Evolutionary conservation across 2,113 vertebrate genomes (phyloP), one percentile per base, ranked within the genome.

Genomic region (Corvus moneduloides): DNA sequence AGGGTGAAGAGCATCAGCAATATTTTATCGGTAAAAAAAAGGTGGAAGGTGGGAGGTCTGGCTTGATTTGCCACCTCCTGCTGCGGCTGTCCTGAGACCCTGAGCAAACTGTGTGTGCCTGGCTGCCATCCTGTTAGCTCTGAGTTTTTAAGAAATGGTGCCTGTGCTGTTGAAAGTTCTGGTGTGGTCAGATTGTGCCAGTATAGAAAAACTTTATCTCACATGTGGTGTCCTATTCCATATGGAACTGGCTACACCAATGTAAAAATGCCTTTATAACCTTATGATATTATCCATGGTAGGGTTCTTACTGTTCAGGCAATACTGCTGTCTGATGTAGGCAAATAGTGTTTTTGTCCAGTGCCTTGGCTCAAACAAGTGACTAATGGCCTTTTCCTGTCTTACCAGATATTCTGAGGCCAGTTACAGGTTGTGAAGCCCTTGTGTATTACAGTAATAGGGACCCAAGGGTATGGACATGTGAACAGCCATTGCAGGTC

Each of bases 261-360:
- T 27, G 33, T 63, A 39, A 84, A 90, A 81, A 71, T 55, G 16
- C 16, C 20, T 77, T 74, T 63, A 16, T 54, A 71, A 49, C 21
- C 5, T 59, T 0, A 0, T 6, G 15, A n/a, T 46, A 63, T 23
- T 21, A 37, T 71, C 46, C 21, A 4, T 14, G 18, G 22, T 20
- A 41, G 17, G 7, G 9, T 54, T 81, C 64, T 80, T 80, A 55
- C 26, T 83, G 16, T 76, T 75, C 33, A 76, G 63, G 48, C 41
- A 73, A 2, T 68, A 10, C 33, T 61, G 28, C 7, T 74, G 30
- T 84, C 35, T 83, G 46, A 58, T 54, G 52, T 33, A 77, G 39
- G 48, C 44, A 72, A 10, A 67, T 6, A n/a, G 0, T 26, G 30
- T 61, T 87, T 87, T 73, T 87, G 20, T 59, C 56, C 35, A 51